Evolutionary conservation across 2,888 invertebrate genomes (phyloP).

Genomic region (Drosophila sordidula): DNA sequence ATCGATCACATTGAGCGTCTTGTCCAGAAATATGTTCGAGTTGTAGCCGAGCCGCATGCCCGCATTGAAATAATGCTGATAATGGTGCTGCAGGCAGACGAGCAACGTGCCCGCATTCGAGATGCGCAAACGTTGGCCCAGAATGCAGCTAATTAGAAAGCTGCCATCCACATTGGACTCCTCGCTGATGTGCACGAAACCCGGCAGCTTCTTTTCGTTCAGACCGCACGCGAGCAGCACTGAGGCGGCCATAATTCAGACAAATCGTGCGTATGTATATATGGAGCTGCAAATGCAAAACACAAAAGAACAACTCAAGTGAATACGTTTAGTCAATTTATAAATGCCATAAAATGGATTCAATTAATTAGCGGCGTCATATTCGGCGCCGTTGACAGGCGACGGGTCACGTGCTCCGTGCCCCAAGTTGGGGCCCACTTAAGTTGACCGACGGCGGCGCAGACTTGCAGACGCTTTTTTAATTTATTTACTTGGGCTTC

Average conservation of each 20-base stretch:
- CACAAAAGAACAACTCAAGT: conserved; percentile 24
- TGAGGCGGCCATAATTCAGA: conserved; percentile 87
- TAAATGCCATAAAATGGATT: conserved; percentile 64
- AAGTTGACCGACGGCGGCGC: conserved; percentile 39
- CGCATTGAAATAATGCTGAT: conserved; percentile 90
- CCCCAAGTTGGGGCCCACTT: conserved; percentile 49
- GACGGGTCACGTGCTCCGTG: conserved; percentile 62
- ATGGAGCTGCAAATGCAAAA: conserved; percentile 42
- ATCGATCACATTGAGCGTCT: conserved; percentile 86
- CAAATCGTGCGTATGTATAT: conserved; percentile 25
- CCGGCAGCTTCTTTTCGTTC: conserved; percentile 86
- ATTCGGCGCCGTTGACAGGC: conserved; percentile 26
- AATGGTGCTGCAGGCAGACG: conserved; percentile 89
- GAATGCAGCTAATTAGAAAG: conserved; percentile 89
- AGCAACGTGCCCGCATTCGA: conserved; percentile 87
- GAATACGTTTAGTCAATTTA: conserved; percentile 59
- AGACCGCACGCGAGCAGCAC: conserved; percentile 88
- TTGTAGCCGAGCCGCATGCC: conserved; percentile 91
- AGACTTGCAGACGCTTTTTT: conserved; percentile 38
- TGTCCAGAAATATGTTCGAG: conserved; percentile 86
- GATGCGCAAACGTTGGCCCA: conserved; percentile 88
- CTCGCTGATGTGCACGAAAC: conserved; percentile 89
- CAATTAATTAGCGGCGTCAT: conserved; percentile 66
- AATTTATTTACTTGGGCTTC: conserved; percentile 58
- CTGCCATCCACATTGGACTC: conserved; percentile 90